Percentiles rank a stretch among this genome's conserved stretches.
Evolutionary conservation across 2,797 vertebrate genomes (phyloP).

Genomic region (Chaetodon trifasciatus): DNA sequence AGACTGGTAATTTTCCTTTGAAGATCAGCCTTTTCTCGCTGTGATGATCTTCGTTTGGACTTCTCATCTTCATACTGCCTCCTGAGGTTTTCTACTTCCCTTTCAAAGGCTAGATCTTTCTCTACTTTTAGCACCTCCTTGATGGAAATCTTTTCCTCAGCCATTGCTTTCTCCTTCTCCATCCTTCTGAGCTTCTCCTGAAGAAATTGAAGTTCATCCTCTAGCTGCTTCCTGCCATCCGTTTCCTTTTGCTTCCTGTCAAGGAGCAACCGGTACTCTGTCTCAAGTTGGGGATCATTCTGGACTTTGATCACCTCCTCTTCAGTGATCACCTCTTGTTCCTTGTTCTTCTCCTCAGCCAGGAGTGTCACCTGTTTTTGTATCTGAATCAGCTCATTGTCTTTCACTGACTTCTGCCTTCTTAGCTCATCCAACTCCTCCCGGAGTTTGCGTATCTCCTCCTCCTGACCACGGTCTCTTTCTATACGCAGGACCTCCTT

Average conservation of each 20-base stretch:
- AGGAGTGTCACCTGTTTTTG: constrained; percentile 89
- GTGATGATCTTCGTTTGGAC: constrained; percentile 85
- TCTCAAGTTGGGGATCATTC: constrained; percentile 94
- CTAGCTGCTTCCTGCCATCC: constrained; percentile 86
- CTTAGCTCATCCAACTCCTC: constrained; percentile 93
- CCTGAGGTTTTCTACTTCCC: constrained; percentile 91
- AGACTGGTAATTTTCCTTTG: constrained; percentile 91
- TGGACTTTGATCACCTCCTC: constrained; percentile 95
- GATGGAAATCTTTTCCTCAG: constrained; percentile 95
- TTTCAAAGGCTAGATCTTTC: constrained; percentile 90
- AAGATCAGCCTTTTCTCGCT: constrained; percentile 91
- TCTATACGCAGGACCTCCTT: constrained; percentile 97
- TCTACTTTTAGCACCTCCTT: constrained; percentile 98
- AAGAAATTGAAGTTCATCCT: constrained; percentile 93
- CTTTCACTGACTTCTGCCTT: constrained; percentile 89
- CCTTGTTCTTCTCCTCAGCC: constrained; percentile 89
- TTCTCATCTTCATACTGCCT: constrained; percentile 93
- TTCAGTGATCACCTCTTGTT: constrained; percentile 92
- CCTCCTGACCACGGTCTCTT: constrained; percentile 91
- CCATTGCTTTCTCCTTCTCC: constrained; percentile 94
- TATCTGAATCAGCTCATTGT: constrained; percentile 89
- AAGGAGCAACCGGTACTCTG: constrained; percentile 88
- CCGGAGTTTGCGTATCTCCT: constrained; percentile 91
- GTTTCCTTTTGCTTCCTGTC: constrained; percentile 88
- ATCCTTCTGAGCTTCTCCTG: constrained; percentile 92